Evolutionary conservation across 1,140 invertebrate genomes (phyloP), one percentile per base, ranked within the genome.

Genomic region (Macrotrachela quadricornifera): DNA sequence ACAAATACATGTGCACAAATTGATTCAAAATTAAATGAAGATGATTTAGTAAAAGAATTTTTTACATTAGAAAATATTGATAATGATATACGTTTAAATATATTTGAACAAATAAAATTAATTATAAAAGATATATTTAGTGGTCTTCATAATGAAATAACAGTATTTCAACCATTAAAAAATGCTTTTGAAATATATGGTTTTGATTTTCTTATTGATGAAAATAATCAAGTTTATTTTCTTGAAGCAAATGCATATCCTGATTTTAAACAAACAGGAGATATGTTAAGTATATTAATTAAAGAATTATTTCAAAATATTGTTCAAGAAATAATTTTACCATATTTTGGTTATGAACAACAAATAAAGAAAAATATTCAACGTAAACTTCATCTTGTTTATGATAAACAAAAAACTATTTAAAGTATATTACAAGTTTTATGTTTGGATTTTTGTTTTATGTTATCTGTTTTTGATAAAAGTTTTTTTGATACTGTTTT

Each of bases 141-240:
- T 44, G 44, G 49, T 45, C 44, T 51, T 10, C 49, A 51, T 38
- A 17, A 51, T 51, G 49, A 51, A 15, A 41, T 41, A 44, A 51
- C 49, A 4, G 42, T 51, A 1, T 51, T 51, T 51, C 49, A 51
- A 10, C 49, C 49, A 36, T 45, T 51, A 17, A 38, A 51, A 51
- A 51, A 51, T 16, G 49, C 49, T 13, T 51, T 51, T 13, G 49
- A 51, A 44, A 16, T 51, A 10, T 51, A 44, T 16, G 49, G 49
- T 37, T 45, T 51, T 37, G 49, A 51, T 51, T 51, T 51, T 51
- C 44, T 51, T 9, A 44, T 51, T 15, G 49, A 51, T 37, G 41
- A 51, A 51, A 51, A 51, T 38, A 44, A 18, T 14, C 44, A 45
- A 44, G 44, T 18, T 38, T 51, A 41, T 37, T 51, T 51, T 45